Percentiles rank a stretch among this genome's conserved stretches.
phyloP scores from a whole-genome alignment of 2,113 vertebrate species.

The Formicarius rufipectus region DNA sequence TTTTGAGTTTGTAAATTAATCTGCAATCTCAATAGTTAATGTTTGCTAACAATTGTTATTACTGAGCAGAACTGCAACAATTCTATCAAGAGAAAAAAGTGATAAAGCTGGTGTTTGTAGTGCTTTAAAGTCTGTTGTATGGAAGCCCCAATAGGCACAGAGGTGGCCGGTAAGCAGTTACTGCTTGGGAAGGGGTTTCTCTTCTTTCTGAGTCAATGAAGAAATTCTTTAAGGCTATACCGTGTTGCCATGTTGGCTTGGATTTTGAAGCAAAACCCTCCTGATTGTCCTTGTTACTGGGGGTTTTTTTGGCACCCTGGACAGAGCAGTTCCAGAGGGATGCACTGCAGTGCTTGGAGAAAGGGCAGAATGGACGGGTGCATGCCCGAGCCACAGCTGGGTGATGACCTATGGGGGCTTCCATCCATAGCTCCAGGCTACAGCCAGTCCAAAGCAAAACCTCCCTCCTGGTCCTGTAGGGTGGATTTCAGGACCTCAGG shows the following conservation, averaged over 20 bases:
- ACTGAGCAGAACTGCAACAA: not conserved
- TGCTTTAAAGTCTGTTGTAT: not conserved
- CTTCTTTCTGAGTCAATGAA: not conserved
- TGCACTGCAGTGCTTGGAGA: not conserved
- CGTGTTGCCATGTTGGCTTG: not conserved
- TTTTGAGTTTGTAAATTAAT: not conserved
- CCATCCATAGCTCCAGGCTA: not conserved
- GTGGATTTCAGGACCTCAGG: not conserved
- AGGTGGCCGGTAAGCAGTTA: not conserved
- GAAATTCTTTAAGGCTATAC: not conserved
- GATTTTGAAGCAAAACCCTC: not conserved
- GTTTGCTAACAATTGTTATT: not conserved
- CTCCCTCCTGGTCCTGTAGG: not conserved
- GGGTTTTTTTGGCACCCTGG: not conserved
- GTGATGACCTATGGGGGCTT: rapidly evolving
- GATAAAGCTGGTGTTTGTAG: rapidly evolving
- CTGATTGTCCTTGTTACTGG: rapidly evolving
- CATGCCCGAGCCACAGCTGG: not conserved
- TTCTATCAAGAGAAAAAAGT: not conserved
- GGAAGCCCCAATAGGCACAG: not conserved
- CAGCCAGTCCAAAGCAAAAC: not conserved
- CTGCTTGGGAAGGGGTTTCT: rapidly evolving
- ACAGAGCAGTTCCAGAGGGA: rapidly evolving
- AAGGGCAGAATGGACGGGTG: rapidly evolving
- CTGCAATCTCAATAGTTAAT: not conserved